Percentiles rank a stretch among this genome's conserved stretches.
Evolutionary conservation across 2,797 vertebrate species (phyloP).

Genomic region (Neostethus bicornis): DNA sequence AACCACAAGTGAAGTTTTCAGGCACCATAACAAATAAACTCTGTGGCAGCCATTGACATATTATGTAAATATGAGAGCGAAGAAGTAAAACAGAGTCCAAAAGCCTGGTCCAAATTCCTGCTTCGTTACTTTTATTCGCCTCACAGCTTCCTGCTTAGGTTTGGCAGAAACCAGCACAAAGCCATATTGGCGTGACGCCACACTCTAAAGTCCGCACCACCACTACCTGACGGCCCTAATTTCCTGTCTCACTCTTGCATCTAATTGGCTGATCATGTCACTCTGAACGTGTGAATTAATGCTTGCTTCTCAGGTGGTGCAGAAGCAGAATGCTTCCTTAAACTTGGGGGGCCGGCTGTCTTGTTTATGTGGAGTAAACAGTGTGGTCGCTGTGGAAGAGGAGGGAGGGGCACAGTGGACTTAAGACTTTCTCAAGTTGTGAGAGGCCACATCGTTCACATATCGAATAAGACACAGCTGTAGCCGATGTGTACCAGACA

Average conservation of each 20-base stretch:
- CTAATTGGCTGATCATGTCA: conserved; percentile 77
- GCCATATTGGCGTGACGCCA: conserved; percentile 45
- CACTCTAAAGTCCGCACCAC: conserved; percentile 55
- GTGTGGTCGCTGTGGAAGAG: conserved; percentile 76
- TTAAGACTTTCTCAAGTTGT: conserved; percentile 52
- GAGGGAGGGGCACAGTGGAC: conserved; percentile 51
- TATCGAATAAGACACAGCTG: conserved; percentile 42
- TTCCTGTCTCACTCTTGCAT: conserved; percentile 66
- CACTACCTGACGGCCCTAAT: conserved; percentile 67
- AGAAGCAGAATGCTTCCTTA: conserved; percentile 53
- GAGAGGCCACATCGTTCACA: conserved; percentile 47
- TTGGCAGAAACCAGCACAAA: conserved; percentile 69
- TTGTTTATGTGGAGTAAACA: conserved; percentile 80
- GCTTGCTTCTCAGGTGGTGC: conserved; percentile 35
- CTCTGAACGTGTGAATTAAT: conserved; percentile 70
- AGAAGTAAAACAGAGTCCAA: conserved; percentile 70
- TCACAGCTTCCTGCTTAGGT: conserved; percentile 66
- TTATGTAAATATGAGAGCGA: conserved; percentile 72
- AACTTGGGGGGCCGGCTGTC: conserved; percentile 63
- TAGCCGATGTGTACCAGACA: conserved; percentile 54
- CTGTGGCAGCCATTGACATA: conserved; percentile 68
- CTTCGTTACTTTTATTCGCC: conserved; percentile 59
- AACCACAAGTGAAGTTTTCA: conserved; percentile 76
- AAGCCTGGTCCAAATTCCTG: conserved; percentile 55
- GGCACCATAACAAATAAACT: conserved; percentile 77